Conservation (phyloP, 2,797 vertebrate species). For the Glossophaga mutica region DNA sequence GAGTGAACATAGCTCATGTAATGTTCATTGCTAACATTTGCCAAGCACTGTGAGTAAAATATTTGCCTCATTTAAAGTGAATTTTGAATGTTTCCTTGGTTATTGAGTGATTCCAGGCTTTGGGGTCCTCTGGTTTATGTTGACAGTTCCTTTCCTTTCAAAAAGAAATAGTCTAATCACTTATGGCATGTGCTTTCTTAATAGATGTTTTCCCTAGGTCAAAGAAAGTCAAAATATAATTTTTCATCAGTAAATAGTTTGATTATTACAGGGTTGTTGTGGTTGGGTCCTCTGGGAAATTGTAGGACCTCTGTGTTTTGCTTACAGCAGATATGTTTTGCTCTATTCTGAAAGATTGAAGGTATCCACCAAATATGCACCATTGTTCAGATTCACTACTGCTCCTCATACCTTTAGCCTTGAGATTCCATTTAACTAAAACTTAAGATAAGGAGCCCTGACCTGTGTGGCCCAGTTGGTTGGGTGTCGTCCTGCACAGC, state of each 20-base stretch:
- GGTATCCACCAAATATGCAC: neutral
- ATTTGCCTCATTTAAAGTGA: slow-evolving; percentile 39
- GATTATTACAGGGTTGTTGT: neutral
- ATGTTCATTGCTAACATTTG: slow-evolving; percentile 1
- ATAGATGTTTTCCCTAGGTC: neutral
- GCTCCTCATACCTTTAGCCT: neutral
- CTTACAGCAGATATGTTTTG: neutral
- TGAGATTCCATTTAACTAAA: neutral
- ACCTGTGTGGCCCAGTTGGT: neutral
- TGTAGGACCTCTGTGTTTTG: neutral
- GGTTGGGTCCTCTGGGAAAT: neutral
- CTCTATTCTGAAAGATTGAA: neutral
- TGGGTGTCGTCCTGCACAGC: neutral
- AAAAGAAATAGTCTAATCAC: slow-evolving; percentile 8
- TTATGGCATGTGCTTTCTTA: slow-evolving; percentile 24
- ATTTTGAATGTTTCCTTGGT: slow-evolving; percentile 41
- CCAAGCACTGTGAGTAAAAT: slow-evolving; percentile 16
- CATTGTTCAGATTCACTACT: neutral
- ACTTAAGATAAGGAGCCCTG: neutral
- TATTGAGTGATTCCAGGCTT: neutral
- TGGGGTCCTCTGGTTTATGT: neutral
- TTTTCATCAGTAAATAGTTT: neutral
- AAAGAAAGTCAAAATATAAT: neutral
- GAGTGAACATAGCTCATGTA: neutral
- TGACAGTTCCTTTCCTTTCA: slow-evolving; percentile 22